Percentiles rank a stretch among this genome's conserved stretches.
Conservation (phyloP, 2,888 invertebrate genomes). For the Sphaerophoria taeniata region DNA sequence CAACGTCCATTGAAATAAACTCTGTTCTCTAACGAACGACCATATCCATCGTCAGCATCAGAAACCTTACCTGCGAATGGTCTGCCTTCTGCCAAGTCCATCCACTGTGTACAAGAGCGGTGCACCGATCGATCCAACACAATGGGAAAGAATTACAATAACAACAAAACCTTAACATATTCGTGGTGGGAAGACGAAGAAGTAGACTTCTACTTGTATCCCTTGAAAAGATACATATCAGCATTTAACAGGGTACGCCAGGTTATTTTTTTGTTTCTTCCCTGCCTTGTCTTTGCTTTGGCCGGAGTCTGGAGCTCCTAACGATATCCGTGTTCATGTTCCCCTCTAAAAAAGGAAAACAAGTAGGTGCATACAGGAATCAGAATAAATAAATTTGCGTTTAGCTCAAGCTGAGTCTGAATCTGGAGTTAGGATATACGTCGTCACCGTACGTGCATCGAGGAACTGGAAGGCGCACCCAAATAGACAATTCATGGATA, state of each 20-base stretch:
- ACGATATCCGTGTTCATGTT: constrained; percentile 74
- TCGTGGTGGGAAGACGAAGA: constrained; percentile 45
- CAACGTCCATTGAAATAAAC: constrained; percentile 42
- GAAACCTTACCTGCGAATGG: neutral
- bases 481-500: constrained; percentile 7
- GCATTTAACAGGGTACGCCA: constrained; percentile 72
- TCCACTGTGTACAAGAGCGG: constrained; percentile 43
- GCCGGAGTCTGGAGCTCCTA: constrained; percentile 54
- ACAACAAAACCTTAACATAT: constrained; percentile 43
- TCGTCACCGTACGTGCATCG: constrained; percentile 22
- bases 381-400: constrained; percentile 74
- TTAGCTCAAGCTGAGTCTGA: constrained; percentile 70
- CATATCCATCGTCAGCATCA: constrained; percentile 72
- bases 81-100: constrained; percentile 53
- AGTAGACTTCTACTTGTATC: constrained; percentile 57
- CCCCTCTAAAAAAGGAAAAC: constrained; percentile 63
- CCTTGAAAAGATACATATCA: constrained; percentile 71
- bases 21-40: constrained; percentile 49
- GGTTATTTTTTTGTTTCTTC: constrained; percentile 30
- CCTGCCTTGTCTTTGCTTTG: constrained; percentile 4
- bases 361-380: constrained; percentile 73
- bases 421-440: neutral
- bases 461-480: constrained; percentile 25
- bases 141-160: constrained; percentile 69
- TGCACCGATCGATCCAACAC: constrained; percentile 49